Percentiles rank a stretch among this genome's conserved stretches.
phyloP scores from a whole-genome alignment of 2,888 invertebrate genomes.

The Osmoderma eremita region DNA sequence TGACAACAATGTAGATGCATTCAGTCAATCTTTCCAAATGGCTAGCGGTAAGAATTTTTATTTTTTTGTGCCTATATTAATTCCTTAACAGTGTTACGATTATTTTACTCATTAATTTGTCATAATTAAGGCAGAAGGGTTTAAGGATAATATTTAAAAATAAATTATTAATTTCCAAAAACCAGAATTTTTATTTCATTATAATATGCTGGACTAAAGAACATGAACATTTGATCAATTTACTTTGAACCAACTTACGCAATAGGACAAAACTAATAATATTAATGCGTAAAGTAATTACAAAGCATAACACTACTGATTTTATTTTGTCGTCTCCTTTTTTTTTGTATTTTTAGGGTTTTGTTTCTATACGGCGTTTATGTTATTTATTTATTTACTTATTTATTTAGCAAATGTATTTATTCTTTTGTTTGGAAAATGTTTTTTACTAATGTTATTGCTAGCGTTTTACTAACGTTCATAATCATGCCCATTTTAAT shows the following conservation, averaged over 20 bases:
- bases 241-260: no score
- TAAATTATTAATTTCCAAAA: constrained; percentile 5
- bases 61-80: background rate
- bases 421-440: constrained; percentile 24
- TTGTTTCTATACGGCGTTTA: constrained; percentile 31
- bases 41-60: constrained; percentile 35
- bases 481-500: constrained; percentile 61
- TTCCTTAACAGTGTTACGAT: background rate
- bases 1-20: constrained; percentile 45
- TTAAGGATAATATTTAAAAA: background rate
- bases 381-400: constrained; percentile 33
- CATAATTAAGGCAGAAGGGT: background rate
- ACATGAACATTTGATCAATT: no score
- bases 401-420: constrained; percentile 5
- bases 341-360: constrained; percentile 15
- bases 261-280: no score
- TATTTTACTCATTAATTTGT: constrained; percentile 21
- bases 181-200: background rate
- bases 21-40: constrained; percentile 42
- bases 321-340: constrained; percentile 18
- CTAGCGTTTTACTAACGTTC: constrained; percentile 41
- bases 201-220: background rate
- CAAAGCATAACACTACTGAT: constrained; percentile 1
- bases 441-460: constrained; percentile 29
- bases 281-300: constrained; percentile 7